These are phyloP conservation scores for Mnemiopsis leidyi DNA, from an alignment of 37 sponge, comb jelly and placozoan species.

Conservation along the genomic window DNA sequence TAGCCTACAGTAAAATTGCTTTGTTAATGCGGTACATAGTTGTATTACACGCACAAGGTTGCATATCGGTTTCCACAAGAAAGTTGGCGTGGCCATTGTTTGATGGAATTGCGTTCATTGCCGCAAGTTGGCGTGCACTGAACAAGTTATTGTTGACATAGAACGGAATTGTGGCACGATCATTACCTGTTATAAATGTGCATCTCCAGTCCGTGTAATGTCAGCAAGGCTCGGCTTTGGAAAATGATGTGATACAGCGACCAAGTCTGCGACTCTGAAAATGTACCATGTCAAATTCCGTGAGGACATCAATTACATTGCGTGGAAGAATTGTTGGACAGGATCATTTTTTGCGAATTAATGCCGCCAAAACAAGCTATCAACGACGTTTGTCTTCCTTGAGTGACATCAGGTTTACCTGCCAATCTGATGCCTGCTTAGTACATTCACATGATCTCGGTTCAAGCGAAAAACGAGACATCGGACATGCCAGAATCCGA, in stretches of 20 bases:
- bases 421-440: background rate
- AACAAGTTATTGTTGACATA: background rate
- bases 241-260: slow-evolving; percentile 58
- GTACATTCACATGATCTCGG: no score
- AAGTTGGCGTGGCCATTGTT: background rate
- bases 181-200: slow-evolving; percentile 56
- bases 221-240: slow-evolving; percentile 48
- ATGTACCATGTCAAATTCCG: background rate
- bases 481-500: background rate
- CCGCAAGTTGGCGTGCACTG: background rate
- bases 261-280: slow-evolving; percentile 65
- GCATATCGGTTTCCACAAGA: no score
- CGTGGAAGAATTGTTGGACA: no score
- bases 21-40: no score
- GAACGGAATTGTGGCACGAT: no score
- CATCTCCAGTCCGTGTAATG: slow-evolving; percentile 54
- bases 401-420: background rate
- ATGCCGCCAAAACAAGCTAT: background rate
- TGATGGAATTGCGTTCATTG: background rate
- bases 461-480: background rate
- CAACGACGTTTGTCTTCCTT: no score
- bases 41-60: no score
- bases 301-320: background rate
- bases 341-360: no score
- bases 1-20: no score